Conservation (phyloP, 2,113 vertebrate genomes). For the Lycaon pictus region DNA sequence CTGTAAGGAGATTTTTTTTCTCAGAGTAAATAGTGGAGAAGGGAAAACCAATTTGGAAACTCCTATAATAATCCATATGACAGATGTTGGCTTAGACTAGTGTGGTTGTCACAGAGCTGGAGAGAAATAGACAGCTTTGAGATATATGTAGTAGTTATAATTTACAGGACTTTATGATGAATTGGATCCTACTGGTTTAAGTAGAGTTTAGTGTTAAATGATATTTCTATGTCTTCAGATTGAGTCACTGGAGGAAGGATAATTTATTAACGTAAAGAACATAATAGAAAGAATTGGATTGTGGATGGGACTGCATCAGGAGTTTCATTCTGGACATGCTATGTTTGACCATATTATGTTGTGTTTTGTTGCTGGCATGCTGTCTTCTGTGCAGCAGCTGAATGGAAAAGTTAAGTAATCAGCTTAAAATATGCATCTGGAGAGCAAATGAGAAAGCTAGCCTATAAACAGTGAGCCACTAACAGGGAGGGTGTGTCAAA, state of each 20-base stretch:
- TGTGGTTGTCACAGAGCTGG: neutral
- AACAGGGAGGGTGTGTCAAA: neutral
- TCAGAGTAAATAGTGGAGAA: neutral
- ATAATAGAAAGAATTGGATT: neutral
- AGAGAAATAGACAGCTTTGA: conserved; percentile 34
- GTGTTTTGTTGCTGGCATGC: neutral
- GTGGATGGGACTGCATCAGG: neutral
- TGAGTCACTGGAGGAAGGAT: neutral
- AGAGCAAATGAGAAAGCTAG: neutral
- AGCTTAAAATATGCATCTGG: neutral
- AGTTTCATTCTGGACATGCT: neutral
- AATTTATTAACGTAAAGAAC: conserved; percentile 20
- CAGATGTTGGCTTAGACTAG: conserved; percentile 44
- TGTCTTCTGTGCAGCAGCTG: neutral
- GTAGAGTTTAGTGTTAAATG: neutral
- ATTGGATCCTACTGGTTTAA: neutral
- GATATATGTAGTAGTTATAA: conserved; percentile 18
- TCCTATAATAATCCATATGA: conserved; percentile 36
- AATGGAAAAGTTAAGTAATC: neutral
- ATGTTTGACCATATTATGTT: neutral
- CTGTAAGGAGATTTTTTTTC: neutral
- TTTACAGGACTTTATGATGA: neutral
- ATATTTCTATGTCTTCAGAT: neutral
- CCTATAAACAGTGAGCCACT: neutral
- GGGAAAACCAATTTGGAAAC: conserved; percentile 13